A percentile compares a stretch with the other conserved stretches of the same genome.
These are phyloP conservation scores for Hecatera dysodea DNA, from an alignment of 2,888 invertebrate genomes.

Conservation along the genomic window DNA sequence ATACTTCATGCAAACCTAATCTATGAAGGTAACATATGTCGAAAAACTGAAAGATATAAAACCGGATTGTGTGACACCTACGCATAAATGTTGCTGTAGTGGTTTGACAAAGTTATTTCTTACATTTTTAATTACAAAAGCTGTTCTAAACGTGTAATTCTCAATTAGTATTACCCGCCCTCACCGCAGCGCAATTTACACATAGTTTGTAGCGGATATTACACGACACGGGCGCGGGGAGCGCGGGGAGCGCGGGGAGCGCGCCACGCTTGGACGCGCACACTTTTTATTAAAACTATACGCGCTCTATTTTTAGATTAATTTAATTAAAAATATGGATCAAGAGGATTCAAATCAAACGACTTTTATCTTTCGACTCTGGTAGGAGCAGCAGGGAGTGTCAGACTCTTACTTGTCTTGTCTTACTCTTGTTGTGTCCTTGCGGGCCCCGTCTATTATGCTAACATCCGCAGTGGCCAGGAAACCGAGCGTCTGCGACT, in stretches of 20 bases:
- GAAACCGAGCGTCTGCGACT: too few relatives aligned
- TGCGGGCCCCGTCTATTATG: too few relatives aligned
- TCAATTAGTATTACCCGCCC: neutral
- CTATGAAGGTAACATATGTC: too few relatives aligned
- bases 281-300: slow-evolving; percentile 1
- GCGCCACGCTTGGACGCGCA: neutral
- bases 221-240: neutral
- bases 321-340: neutral
- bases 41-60: neutral
- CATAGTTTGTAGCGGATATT: slow-evolving; percentile 11
- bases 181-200: slow-evolving; percentile 2
- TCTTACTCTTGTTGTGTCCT: too few relatives aligned
- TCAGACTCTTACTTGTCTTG: too few relatives aligned
- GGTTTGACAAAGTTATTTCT: neutral
- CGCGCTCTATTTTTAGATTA: neutral
- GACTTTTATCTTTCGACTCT: too few relatives aligned
- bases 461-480: too few relatives aligned
- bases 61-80: neutral
- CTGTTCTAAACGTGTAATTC: slow-evolving; percentile 5
- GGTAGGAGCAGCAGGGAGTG: too few relatives aligned
- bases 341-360: too few relatives aligned
- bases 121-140: slow-evolving; percentile 11
- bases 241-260: neutral
- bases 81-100: neutral
- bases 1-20: neutral